These are phyloP conservation scores for Nomada lathburiana DNA, from an alignment of 2,888 invertebrate species.

Conservation along the genomic window DNA sequence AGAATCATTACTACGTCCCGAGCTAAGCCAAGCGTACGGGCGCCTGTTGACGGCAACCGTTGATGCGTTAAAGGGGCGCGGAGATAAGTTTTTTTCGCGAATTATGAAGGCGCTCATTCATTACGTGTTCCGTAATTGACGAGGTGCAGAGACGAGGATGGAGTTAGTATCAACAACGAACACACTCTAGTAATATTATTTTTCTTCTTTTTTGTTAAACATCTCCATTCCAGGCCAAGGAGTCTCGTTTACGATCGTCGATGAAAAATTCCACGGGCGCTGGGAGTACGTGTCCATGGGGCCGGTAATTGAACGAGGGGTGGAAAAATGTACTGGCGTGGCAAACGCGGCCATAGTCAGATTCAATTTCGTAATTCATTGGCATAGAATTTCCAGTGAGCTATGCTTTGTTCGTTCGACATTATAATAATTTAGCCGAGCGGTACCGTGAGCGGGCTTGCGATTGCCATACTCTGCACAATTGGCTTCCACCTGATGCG, in stretches of 20 bases:
- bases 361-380: conserved; percentile 67
- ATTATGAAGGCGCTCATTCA: conserved; percentile 70
- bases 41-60: conserved; percentile 65
- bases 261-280: conserved; percentile 11
- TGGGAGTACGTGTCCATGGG: neutral
- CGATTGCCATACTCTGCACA: conserved; percentile 55
- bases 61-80: conserved; percentile 67
- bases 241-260: neutral
- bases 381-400: conserved; percentile 59
- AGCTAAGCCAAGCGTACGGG: conserved; percentile 63
- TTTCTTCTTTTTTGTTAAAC: neutral
- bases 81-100: conserved; percentile 60
- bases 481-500: conserved; percentile 66
- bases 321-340: conserved; percentile 22
- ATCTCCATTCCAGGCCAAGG: neutral
- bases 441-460: conserved; percentile 35
- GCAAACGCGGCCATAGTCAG: conserved; percentile 34
- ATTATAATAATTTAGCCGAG: conserved; percentile 69
- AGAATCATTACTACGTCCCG: conserved; percentile 69
- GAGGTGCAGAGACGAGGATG: conserved; percentile 44
- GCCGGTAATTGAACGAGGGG: conserved; percentile 10
- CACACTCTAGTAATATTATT: conserved; percentile 34
- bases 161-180: conserved; percentile 49
- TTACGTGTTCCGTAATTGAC: conserved; percentile 67
- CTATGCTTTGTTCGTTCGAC: conserved; percentile 59